Conservation (phyloP, 2,797 vertebrate genomes). For the Melanotaenia maccullochi region DNA sequence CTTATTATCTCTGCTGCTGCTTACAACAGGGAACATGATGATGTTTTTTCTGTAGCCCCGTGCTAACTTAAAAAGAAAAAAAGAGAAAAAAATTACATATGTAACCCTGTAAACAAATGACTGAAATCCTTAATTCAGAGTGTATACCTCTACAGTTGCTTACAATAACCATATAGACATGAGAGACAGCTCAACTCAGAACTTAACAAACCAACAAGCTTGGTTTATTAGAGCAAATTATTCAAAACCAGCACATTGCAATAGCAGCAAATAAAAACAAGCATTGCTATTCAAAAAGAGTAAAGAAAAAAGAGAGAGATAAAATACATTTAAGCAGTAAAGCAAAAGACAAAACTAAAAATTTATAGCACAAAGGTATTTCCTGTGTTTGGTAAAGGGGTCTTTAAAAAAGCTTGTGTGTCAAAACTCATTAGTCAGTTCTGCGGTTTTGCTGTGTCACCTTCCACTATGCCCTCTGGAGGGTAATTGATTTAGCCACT, state of each 20-base stretch:
- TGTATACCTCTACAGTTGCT: too few relatives aligned
- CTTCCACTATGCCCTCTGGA: conserved; percentile 51
- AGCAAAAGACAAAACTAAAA: neutral
- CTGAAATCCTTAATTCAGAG: neutral
- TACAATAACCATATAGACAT: too few relatives aligned
- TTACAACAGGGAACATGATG: neutral
- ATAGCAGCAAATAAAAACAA: conserved; percentile 13
- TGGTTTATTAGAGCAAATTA: neutral
- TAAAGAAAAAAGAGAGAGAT: conserved; percentile 19
- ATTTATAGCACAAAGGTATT: conserved; percentile 9
- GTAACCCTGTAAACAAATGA: neutral
- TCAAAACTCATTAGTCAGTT: conserved; percentile 64
- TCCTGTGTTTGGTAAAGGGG: conserved; percentile 25
- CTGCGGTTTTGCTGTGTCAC: conserved; percentile 60
- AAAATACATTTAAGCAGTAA: conserved; percentile 9
- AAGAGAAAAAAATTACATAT: neutral
- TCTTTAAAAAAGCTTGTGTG: conserved; percentile 43
- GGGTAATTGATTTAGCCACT: conserved; percentile 66
- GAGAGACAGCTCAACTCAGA: too few relatives aligned
- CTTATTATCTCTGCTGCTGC: neutral
- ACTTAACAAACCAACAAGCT: too few relatives aligned
- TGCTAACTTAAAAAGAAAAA: neutral
- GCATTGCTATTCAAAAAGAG: conserved; percentile 12
- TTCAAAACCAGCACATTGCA: neutral
- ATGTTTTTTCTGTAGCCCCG: neutral